Evolutionary conservation across 2,888 invertebrate species (phyloP), one percentile per base, ranked within the genome.

Genomic region (Luffia ferchaultella): DNA sequence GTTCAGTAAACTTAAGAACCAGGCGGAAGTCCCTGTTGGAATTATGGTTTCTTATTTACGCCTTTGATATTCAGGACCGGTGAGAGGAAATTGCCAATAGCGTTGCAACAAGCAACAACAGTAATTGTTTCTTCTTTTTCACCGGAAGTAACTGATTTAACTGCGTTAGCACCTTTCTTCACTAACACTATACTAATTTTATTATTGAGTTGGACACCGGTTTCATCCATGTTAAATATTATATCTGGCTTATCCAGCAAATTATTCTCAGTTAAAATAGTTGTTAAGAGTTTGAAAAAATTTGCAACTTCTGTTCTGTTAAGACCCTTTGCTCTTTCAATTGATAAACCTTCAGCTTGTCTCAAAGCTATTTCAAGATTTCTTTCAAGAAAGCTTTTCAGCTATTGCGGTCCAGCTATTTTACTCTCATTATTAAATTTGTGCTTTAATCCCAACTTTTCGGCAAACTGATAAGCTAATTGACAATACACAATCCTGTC

Each of bases 201-300:
- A 30, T 16, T 18, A 16, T 9, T 46, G 17, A 46, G 3, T 48
- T 58, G 1, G 66, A 69, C 41, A 73, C 20, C 19, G 75, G 64
- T 54, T 65, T 62, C 30, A 54, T 70, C 69, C 52, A 65, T 57
- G 55, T 73, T 75, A 45, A 58, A 75, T 18, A 73, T 63, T 50
- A 55, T 45, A 3, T 56, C 58, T 3, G 60, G 65, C 49, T 62
- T 58, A 51, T 58, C 54, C 50, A 59, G 15, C 46, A 64, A 55
- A 54, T 61, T 52, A 55, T 64, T 57, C 48, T 61, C 55, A 40
- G 51, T 51, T 19, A 62, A 50, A 47, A 60, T 54, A 50, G 51
- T 52, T 45, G 54, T 48, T 40, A 63, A 51, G 9, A 63, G 48
- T 47, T 60, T 45, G 57, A 59, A 64, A 52, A 62, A 57, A 17